Base-by-base conservation (phyloP, 2,888 invertebrate genomes). In the Pollenia labialis region DNA sequence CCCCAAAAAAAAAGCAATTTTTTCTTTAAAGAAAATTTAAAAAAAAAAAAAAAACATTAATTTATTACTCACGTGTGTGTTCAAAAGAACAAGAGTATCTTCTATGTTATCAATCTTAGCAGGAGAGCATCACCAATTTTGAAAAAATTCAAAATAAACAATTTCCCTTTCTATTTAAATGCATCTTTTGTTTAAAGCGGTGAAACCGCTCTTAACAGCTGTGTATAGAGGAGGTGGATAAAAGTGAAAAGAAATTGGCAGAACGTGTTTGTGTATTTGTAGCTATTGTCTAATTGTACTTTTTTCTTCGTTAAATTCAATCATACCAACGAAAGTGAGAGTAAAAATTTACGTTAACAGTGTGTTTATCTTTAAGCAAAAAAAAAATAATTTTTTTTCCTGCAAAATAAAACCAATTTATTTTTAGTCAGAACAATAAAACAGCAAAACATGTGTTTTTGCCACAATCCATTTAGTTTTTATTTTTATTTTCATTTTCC, bases 311-410 rank as follows among this genome's bases (percentile, higher is more conserved):
- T 72, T 54, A 60, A 56, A 81, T 72, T 81, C 14, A 64, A 50
- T 72, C 23, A 16, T 74, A 66, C 32, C 14, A 42, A 11, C 18
- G 46, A 81, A 81, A 81, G 81, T 74, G 74, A 81, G 23, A 81
- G 81, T 81, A 48, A 52, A 44, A 16, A 48, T 32, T 32, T 6
- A 32, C 1, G 32, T 32, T 32, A 32, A 32, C 6, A 32, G 2
- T 23, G 23, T 23, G 23, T 23, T 23, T 23, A 2, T 23, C 23
- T 32, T 32, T 32, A 1, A 58, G 32, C 1, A 58, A 58, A 32
- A 58, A 8, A 0, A 3, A 58, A 58, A 14, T 58, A n/a, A n/a
- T 7, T 4, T 32, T 32, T 58, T 54, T 4, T 48, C 1, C 56
- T 46, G 46, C 23, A 56, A 58, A 72, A 48, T 48, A 46, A 60